Evolutionary conservation across 2,113 vertebrate genomes (phyloP), one percentile per base, ranked within the genome.

Genomic region (Agelaius phoeniceus): DNA sequence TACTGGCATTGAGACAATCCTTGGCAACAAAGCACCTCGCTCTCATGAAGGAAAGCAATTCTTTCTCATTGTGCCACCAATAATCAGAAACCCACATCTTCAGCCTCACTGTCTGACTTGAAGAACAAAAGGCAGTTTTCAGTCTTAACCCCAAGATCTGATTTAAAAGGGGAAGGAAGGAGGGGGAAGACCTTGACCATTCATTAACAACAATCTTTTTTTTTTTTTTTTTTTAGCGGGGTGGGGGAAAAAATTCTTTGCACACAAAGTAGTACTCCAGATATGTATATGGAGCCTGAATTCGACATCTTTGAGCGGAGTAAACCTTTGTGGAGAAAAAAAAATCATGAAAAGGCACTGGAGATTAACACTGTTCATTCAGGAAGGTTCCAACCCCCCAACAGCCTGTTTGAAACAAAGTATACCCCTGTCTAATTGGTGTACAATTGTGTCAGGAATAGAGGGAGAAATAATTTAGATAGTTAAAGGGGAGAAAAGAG

Each of bases 101-200:
- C 86, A 96, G 97, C 87, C 89, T 94, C 87, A 76, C 17, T 80
- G 96, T 95, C 88, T 87, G 80, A 96, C 96, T 96, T 35, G 80
- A 96, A 94, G 94, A 97, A 97, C 94, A 97, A 97, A 97, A 97
- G 94, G 95, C 96, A 97, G 93, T 96, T 97, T 94, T 89, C 95
- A 58, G 72, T 94, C 96, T 97, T 97, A 98, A 97, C 96, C 93
- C 93, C 76, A 84, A 95, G 93, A 97, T 97, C 68, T 97, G 95
- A 95, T 97, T 97, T 96, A 94, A 97, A 97, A 91, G 59, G 65
- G 69, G 66, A 78, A 46, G 68, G 52, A 66, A 80, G 93, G 78
- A 68, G 72, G 80, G 72, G 76, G 63, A 91, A 96, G 94, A 88
- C 87, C 95, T 96, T 97, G 96, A 97, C 91, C 91, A 94, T 97